These are phyloP conservation scores for Sebastes hubbsi DNA, from an alignment of 2,797 vertebrate species.

Conservation along the genomic window DNA sequence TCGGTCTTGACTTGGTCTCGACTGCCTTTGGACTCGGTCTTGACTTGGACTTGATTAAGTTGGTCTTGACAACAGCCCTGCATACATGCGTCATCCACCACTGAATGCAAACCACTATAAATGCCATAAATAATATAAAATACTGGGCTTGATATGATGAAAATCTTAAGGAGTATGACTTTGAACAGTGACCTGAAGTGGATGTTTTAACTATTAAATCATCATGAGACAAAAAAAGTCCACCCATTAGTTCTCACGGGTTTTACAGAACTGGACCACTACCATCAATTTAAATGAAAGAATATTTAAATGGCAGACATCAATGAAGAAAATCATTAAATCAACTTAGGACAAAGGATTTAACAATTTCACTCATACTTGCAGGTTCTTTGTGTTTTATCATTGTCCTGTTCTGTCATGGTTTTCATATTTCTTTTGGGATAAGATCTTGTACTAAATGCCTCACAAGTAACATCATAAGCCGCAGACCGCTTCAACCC, in stretches of 20 bases:
- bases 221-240: no score
- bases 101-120: no score
- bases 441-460: background rate
- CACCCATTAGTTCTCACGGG: rapidly evolving
- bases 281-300: background rate
- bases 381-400: background rate
- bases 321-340: background rate
- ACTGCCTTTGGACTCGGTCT: no score
- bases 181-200: background rate
- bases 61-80: no score
- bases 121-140: rapidly evolving
- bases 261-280: background rate
- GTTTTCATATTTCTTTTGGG: background rate
- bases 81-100: no score
- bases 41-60: no score
- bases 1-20: no score
- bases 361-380: background rate
- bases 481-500: background rate
- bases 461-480: background rate
- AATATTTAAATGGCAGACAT: background rate
- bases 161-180: no score
- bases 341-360: background rate
- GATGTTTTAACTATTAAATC: no score
- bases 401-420: background rate
- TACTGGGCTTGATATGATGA: no score